Conservation (phyloP, 2,797 vertebrate species). For the Acropternis orthonyx region DNA sequence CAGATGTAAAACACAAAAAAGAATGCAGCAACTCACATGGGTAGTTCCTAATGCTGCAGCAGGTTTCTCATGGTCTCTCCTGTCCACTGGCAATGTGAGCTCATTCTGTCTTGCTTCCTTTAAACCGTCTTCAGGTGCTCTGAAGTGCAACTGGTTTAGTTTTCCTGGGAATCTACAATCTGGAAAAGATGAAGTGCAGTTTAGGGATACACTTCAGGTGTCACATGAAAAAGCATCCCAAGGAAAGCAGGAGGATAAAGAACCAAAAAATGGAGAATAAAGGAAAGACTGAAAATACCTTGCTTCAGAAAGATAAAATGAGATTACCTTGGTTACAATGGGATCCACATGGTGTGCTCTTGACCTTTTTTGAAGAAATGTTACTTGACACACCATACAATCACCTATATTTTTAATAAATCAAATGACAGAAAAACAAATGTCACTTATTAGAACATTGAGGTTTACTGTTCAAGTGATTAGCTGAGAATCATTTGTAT, state of each 20-base stretch:
- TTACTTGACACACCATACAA: neutral
- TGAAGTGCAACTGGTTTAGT: neutral
- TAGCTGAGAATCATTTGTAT: constrained; percentile 79
- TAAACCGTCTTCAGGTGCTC: neutral
- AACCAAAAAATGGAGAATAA: neutral
- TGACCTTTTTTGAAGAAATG: neutral
- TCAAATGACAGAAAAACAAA: constrained; percentile 73
- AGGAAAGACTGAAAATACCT: neutral
- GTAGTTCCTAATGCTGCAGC: neutral
- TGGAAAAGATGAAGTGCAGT: neutral
- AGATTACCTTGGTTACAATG: neutral
- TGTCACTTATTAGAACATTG: constrained; percentile 76
- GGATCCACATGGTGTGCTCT: neutral
- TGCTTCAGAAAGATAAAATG: neutral
- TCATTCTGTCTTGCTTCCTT: neutral
- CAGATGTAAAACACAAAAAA: neutral
- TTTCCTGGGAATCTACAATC: neutral
- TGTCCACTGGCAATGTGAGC: neutral
- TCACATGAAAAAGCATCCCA: neutral
- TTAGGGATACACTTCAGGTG: neutral
- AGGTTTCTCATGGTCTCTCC: neutral
- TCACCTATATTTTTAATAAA: constrained; percentile 55
- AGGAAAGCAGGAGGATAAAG: neutral
- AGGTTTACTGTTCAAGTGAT: constrained; percentile 78
- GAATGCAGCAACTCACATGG: neutral